Evolutionary conservation across 2,888 invertebrate species (phyloP).

Genomic region (Nycteola revayana): DNA sequence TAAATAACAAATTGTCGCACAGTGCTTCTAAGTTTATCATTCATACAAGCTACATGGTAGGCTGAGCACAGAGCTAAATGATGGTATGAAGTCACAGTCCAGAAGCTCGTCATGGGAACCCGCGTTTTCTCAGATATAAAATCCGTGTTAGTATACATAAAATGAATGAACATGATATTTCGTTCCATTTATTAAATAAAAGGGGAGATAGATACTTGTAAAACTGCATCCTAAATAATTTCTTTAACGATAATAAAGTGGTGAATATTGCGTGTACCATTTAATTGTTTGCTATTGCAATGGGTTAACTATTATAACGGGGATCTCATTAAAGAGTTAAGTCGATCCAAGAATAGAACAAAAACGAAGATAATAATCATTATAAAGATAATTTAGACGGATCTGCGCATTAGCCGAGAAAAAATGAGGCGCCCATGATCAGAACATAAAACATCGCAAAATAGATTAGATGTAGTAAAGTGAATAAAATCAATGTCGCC

Average conservation of each 20-base stretch:
- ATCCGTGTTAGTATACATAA: conserved; percentile 15
- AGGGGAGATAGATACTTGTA: too few species aligned
- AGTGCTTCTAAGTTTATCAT: conserved; percentile 18
- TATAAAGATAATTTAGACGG: conserved; percentile 38
- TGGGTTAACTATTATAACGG: too few species aligned
- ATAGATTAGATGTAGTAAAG: too few species aligned
- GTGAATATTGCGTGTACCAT: too few species aligned
- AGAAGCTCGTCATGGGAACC: conserved; percentile 72
- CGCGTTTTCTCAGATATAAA: conserved; percentile 49
- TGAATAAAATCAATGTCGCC: too few species aligned
- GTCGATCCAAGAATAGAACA: conserved; percentile 27
- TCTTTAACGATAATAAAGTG: too few species aligned
- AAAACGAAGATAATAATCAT: conserved; percentile 34
- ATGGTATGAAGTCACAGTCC: conserved; percentile 52
- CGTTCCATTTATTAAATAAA: conserved; percentile 11
- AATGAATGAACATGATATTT: conserved; percentile 6
- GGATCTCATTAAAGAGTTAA: too few species aligned
- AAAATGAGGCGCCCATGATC: too few species aligned
- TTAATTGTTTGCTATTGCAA: too few species aligned
- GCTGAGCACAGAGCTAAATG: conserved; percentile 38
- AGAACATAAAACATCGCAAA: too few species aligned
- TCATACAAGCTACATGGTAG: conserved; percentile 39
- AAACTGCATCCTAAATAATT: too few species aligned
- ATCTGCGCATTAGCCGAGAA: conserved; percentile 35
- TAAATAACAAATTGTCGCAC: too few species aligned